Conservation (phyloP, 2,113 vertebrate species). For the Bucco capensis region DNA sequence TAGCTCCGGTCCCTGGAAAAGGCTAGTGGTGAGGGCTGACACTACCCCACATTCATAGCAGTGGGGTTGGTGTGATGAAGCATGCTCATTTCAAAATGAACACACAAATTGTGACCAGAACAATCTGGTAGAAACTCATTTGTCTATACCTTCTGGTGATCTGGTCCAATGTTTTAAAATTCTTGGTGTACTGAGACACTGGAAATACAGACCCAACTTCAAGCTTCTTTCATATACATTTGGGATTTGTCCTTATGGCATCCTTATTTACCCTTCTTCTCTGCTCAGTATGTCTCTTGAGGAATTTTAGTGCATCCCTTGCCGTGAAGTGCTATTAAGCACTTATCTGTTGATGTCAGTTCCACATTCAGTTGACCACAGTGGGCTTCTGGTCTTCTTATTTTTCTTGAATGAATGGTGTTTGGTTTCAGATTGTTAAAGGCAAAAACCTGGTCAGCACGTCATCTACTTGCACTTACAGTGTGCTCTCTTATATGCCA, state of each 20-base stretch:
- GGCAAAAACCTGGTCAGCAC: neutral
- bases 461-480: neutral
- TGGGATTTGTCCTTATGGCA: neutral
- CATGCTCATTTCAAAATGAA: neutral
- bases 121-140: neutral
- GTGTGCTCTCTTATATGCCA: neutral
- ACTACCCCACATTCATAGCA: neutral
- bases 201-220: neutral
- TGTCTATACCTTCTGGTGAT: neutral
- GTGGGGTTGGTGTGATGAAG: neutral
- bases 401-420: neutral
- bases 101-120: neutral
- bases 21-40: neutral
- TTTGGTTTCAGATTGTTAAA: neutral
- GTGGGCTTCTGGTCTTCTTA: neutral
- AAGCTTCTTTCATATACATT: neutral
- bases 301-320: neutral
- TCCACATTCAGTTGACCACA: neutral
- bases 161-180: neutral
- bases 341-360: neutral
- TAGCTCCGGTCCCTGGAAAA: neutral
- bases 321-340: neutral
- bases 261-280: neutral
- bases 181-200: neutral
- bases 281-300: neutral